Percentiles rank a stretch among this genome's conserved stretches.
Evolutionary conservation across 2,797 vertebrate genomes (phyloP).

Genomic region (Botia kubotai): DNA sequence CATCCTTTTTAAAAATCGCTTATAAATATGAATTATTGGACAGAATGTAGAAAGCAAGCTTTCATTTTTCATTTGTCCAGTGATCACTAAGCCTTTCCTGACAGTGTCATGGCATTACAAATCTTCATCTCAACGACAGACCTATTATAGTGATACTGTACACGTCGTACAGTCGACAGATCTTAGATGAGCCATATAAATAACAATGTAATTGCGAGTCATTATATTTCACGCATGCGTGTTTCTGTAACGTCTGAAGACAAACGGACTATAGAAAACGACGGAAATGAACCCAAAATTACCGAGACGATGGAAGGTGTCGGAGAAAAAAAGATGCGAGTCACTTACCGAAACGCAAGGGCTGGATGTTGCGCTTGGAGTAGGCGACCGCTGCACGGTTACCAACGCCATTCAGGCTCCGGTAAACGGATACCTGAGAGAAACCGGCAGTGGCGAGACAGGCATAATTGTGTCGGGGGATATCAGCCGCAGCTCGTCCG

Average conservation of each 20-base stretch:
- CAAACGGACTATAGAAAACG: slow-evolving; percentile 73
- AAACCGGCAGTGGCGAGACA: slow-evolving; percentile 71
- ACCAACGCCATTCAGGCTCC: slow-evolving; percentile 97
- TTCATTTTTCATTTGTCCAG: not conserved
- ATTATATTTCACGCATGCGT: slow-evolving; percentile 86
- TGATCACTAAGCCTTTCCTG: slow-evolving; percentile 9
- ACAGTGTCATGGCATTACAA: not conserved
- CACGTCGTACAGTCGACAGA: not conserved
- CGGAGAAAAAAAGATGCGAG: slow-evolving; percentile 36
- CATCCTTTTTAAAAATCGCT: not conserved
- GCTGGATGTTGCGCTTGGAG: slow-evolving; percentile 98
- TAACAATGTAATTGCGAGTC: slow-evolving; percentile 60
- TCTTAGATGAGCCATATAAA: not conserved
- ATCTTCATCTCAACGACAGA: too few species aligned
- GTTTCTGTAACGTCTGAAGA: slow-evolving; percentile 80
- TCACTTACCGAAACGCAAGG: slow-evolving; percentile 95
- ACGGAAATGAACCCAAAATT: slow-evolving; percentile 68
- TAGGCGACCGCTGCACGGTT: slow-evolving; percentile 97
- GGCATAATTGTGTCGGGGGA: slow-evolving; percentile 73
- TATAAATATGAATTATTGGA: slow-evolving; percentile 7
- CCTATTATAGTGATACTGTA: too few species aligned
- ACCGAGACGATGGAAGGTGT: slow-evolving; percentile 48
- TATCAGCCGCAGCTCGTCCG: slow-evolving; percentile 63
- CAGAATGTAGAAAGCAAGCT: not conserved
- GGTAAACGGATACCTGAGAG: slow-evolving; percentile 81